phyloP scores from a whole-genome alignment of 2,797 vertebrate genomes.

The Halcyon badia region DNA sequence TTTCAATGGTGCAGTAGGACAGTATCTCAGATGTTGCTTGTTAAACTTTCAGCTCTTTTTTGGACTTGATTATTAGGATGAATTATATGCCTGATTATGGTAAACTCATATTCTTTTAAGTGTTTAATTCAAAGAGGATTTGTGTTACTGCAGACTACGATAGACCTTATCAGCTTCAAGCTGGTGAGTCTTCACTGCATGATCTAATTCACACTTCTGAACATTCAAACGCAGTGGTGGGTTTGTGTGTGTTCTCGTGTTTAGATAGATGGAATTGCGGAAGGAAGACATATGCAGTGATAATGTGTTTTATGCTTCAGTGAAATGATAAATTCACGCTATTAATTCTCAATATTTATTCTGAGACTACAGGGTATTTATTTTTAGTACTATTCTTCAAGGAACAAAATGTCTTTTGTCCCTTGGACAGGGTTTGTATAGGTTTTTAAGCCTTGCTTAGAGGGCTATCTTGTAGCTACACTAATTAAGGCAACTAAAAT shows the following conservation, averaged over 20 bases:
- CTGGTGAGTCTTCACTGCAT: not conserved
- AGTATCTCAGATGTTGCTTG: not conserved
- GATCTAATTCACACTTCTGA: not conserved
- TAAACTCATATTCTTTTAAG: conserved; percentile 5
- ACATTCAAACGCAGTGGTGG: not conserved
- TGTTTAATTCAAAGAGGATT: not conserved
- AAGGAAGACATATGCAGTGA: not conserved
- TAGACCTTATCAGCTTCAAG: not conserved
- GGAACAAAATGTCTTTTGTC: not conserved
- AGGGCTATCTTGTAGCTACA: not conserved
- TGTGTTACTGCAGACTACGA: not conserved
- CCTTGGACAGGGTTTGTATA: not conserved
- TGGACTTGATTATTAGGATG: not conserved
- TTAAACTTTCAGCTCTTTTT: not conserved
- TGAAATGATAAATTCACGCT: not conserved
- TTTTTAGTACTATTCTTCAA: not conserved
- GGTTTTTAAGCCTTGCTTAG: not conserved
- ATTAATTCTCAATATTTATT: conserved; percentile 27
- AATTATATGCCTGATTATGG: not conserved
- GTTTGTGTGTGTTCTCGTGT: not conserved
- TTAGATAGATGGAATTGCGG: not conserved
- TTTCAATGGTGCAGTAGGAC: not conserved
- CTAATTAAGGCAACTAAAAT: not conserved
- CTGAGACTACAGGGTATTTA: not conserved
- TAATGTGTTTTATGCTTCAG: not conserved